Conservation (phyloP, 2,113 vertebrate genomes). For the Callipepla californica region DNA sequence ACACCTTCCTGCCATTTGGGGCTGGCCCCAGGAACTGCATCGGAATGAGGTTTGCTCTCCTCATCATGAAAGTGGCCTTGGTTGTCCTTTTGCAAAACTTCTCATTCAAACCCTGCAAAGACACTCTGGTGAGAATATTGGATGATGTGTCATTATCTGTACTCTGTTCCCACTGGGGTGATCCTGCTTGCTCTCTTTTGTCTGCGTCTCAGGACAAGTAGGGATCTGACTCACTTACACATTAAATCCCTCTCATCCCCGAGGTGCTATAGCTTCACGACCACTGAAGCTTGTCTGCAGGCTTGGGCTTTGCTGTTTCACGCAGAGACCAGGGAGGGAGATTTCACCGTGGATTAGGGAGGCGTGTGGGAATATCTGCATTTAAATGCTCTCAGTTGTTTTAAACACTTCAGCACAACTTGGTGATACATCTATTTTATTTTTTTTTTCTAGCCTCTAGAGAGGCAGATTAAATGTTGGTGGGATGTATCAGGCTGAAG, state of each 20-base stretch:
- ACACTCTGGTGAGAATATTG: conserved; percentile 80
- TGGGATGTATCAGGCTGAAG: background rate
- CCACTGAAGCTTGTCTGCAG: background rate
- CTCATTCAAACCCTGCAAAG: conserved; percentile 80
- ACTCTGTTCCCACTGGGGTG: background rate
- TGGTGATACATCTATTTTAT: background rate
- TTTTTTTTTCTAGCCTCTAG: background rate
- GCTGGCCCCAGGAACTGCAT: conserved; percentile 86
- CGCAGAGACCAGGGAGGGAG: background rate
- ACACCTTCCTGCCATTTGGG: conserved; percentile 83
- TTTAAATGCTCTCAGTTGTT: background rate
- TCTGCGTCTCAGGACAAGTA: background rate
- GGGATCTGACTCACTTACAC: background rate
- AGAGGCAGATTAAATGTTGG: background rate
- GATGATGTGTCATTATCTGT: background rate
- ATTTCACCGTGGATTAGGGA: background rate
- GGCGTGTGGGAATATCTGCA: background rate
- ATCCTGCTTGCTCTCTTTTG: fast-evolving
- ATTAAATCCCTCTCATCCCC: background rate
- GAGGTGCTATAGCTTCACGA: background rate
- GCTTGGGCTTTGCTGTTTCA: background rate
- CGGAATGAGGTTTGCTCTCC: conserved; percentile 84
- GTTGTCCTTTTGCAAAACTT: conserved; percentile 81
- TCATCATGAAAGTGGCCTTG: conserved; percentile 78
- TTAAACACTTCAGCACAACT: background rate